phyloP scores from a whole-genome alignment of 2,888 invertebrate genomes.

The Resseliella maxima region DNA sequence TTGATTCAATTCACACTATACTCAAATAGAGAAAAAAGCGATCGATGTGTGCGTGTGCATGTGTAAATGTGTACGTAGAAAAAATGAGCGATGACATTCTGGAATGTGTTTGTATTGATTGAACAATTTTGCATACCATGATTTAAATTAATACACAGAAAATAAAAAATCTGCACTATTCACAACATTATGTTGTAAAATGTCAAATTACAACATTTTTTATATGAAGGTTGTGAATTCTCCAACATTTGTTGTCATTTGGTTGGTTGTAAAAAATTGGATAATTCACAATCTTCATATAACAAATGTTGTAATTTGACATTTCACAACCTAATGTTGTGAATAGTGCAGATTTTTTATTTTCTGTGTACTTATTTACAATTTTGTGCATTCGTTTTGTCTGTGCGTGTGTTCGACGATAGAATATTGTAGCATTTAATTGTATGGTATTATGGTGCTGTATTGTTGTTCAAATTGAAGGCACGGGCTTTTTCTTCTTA shows the following conservation, averaged over 20 bases:
- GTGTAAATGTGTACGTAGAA: background rate
- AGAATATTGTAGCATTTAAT: constrained; percentile 37
- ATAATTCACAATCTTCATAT: too few species aligned
- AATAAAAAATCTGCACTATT: background rate
- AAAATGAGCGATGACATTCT: background rate
- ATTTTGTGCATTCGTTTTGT: background rate
- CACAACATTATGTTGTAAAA: background rate
- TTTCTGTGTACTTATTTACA: background rate
- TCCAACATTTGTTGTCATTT: too few species aligned
- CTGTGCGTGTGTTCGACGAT: background rate
- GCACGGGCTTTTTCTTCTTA: background rate
- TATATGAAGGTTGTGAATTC: too few species aligned
- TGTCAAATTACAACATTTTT: too few species aligned
- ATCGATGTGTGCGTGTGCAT: background rate
- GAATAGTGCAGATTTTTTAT: too few species aligned
- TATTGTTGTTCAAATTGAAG: background rate
- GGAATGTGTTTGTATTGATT: background rate
- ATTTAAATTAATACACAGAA: background rate
- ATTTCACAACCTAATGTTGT: too few species aligned
- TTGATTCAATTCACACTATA: background rate
- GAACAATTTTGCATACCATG: background rate
- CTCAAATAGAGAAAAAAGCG: background rate
- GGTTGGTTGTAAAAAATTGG: too few species aligned
- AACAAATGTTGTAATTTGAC: too few species aligned
- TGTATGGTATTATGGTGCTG: constrained; percentile 40